Evolutionary conservation across 2,113 vertebrate species (phyloP).

Genomic region (Indri indri): DNA sequence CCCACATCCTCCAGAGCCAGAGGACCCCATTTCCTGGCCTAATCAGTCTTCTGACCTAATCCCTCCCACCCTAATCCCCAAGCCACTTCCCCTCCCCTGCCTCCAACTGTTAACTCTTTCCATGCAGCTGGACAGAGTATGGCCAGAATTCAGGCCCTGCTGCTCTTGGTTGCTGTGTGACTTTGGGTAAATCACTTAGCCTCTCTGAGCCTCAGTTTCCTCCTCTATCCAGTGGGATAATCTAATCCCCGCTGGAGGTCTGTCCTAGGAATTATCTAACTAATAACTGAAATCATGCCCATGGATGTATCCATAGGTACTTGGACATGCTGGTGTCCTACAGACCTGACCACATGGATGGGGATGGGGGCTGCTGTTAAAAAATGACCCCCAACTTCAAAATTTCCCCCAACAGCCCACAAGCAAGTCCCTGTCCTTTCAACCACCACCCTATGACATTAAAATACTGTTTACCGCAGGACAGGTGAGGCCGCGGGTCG

Average conservation of each 20-base stretch:
- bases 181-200: background rate
- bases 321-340: background rate
- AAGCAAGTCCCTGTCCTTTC: background rate
- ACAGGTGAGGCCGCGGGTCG: background rate
- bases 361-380: background rate
- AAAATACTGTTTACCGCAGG: background rate
- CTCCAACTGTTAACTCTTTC: slow-evolving; percentile 39
- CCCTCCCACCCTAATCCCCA: background rate
- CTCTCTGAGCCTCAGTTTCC: background rate
- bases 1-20: slow-evolving; percentile 15
- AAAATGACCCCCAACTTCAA: background rate
- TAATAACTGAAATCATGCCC: background rate
- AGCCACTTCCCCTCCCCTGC: background rate
- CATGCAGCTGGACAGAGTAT: background rate
- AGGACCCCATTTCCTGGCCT: slow-evolving; percentile 39
- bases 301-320: background rate
- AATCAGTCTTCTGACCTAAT: slow-evolving; percentile 5
- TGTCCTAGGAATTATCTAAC: background rate
- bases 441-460: background rate
- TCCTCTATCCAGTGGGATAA: background rate
- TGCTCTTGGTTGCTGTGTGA: slow-evolving; percentile 15
- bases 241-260: background rate
- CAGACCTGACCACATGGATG: background rate
- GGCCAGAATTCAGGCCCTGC: background rate
- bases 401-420: background rate